Evolutionary conservation across 1,140 invertebrate genomes (phyloP).

Genomic region (Gyrodactylus salaris): DNA sequence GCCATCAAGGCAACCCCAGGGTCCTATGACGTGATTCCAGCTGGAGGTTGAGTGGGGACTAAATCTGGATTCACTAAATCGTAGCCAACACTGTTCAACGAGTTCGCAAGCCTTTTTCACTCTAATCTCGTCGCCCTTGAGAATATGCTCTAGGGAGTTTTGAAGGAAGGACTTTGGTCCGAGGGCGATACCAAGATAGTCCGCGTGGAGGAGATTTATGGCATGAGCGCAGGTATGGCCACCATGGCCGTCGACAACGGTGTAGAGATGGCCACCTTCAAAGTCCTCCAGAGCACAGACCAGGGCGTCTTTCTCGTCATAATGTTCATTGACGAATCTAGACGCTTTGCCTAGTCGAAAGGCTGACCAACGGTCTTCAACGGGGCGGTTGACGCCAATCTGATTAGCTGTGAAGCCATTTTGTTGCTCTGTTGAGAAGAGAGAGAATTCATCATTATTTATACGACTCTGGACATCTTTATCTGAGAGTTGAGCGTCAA

Average conservation of each 20-base stretch:
- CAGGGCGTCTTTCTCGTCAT: background rate
- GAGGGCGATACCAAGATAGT: conserved; percentile 49
- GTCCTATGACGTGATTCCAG: background rate
- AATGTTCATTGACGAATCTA: background rate
- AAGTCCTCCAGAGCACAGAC: background rate
- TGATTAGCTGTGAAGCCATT: background rate
- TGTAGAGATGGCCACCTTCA: conserved; percentile 31
- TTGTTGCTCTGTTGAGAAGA: background rate
- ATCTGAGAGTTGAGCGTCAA: background rate
- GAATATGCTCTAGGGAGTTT: background rate
- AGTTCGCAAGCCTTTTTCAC: background rate
- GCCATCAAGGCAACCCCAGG: background rate
- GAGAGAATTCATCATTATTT: background rate
- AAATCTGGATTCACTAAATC: background rate
- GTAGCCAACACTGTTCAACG: background rate
- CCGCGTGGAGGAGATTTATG: conserved; percentile 30
- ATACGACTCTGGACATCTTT: background rate
- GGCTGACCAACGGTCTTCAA: conserved; percentile 3
- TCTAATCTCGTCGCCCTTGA: background rate
- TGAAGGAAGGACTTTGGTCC: background rate
- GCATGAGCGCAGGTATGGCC: conserved; percentile 55
- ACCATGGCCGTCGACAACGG: conserved; percentile 73
- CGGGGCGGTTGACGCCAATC: conserved; percentile 1
- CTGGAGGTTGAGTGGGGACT: background rate
- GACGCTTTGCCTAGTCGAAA: background rate